Evolutionary conservation across 2,113 vertebrate genomes (phyloP).

Genomic region (Oncorhynchus clarkii): DNA sequence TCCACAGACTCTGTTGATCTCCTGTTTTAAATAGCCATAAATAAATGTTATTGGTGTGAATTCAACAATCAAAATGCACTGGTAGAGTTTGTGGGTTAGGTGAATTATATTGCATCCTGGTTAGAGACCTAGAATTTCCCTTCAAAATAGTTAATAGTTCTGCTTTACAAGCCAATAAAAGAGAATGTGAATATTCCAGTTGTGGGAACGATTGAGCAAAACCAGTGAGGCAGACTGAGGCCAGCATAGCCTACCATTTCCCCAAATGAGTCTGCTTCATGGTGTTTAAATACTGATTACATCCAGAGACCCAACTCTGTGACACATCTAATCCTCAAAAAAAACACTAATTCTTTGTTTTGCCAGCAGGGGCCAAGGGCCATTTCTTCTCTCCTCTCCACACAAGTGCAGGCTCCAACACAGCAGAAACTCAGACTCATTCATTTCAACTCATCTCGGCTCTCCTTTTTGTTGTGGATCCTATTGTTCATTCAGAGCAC

Average conservation of each 20-base stretch:
- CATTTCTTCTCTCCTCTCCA: neutral
- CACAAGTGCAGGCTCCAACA: slow-evolving; percentile 15
- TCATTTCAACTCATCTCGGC: slow-evolving; percentile 32
- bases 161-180: neutral
- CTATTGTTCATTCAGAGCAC: slow-evolving; percentile 8
- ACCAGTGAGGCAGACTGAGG: neutral
- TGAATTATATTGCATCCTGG: no score
- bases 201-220: slow-evolving; percentile 28
- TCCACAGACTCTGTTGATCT: no score
- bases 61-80: no score
- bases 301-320: slow-evolving; percentile 20
- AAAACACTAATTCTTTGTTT: slow-evolving; percentile 23
- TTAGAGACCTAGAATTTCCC: no score
- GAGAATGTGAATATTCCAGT: neutral
- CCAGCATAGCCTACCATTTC: neutral
- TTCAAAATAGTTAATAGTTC: neutral
- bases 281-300: slow-evolving; percentile 33
- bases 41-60: no score
- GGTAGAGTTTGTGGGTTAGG: no score
- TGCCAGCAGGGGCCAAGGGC: slow-evolving; percentile 10
- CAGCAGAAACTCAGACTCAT: slow-evolving; percentile 30
- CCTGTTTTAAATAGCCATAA: no score
- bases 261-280: slow-evolving; percentile 12
- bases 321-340: slow-evolving; percentile 29
- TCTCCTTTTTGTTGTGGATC: slow-evolving; percentile 28